Percentiles rank a stretch among this genome's conserved stretches.
These are phyloP conservation scores for Fulica atra DNA, from an alignment of 2,113 vertebrate genomes.

Conservation along the genomic window DNA sequence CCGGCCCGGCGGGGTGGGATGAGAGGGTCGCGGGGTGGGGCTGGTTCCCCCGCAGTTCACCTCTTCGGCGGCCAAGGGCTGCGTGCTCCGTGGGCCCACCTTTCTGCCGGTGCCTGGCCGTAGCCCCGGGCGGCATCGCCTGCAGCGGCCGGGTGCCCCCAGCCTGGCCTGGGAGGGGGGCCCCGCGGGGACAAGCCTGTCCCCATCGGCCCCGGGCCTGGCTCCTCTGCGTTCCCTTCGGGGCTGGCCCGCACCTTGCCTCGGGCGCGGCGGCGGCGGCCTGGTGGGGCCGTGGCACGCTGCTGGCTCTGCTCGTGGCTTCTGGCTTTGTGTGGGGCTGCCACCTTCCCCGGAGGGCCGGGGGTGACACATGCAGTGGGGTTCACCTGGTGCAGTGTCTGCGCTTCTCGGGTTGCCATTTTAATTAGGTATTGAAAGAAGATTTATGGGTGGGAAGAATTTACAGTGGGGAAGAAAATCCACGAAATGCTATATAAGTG, in stretches of 20 bases:
- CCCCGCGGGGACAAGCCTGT: background rate
- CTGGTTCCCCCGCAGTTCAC: fast-evolving
- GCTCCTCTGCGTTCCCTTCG: background rate
- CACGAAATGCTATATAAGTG: fast-evolving
- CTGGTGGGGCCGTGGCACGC: background rate
- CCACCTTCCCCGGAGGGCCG: too few species aligned
- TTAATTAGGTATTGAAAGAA: background rate
- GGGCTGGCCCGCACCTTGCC: background rate
- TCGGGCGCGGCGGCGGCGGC: background rate
- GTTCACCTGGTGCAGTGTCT: background rate
- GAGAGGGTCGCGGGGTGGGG: fast-evolving
- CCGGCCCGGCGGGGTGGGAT: fast-evolving
- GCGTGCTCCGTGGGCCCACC: background rate
- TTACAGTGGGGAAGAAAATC: background rate
- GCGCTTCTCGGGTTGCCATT: background rate
- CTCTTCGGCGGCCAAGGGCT: background rate
- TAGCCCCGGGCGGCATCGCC: background rate
- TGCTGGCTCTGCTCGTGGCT: background rate
- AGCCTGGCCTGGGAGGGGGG: background rate
- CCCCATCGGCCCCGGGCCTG: background rate
- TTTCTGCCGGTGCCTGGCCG: background rate
- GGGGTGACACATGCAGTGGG: background rate
- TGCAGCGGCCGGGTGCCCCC: background rate
- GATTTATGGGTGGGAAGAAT: too few species aligned
- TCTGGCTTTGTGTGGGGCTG: background rate